Percentiles rank a stretch among this genome's conserved stretches.
Conservation (phyloP, 2,113 vertebrate genomes). For the Syngnathus scovelli region DNA sequence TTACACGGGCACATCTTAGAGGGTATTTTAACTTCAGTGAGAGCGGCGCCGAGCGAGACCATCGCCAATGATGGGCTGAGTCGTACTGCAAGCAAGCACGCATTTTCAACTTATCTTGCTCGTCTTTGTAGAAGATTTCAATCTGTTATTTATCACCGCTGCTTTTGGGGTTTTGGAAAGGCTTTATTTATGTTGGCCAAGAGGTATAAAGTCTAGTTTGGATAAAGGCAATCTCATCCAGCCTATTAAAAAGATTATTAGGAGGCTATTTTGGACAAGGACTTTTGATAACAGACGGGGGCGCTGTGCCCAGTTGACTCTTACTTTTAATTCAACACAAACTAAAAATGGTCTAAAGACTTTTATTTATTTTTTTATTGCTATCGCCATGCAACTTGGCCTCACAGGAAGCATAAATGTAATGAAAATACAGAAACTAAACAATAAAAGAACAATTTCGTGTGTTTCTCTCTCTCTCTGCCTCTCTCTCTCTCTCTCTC, state of each 20-base stretch:
- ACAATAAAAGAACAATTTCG: neutral
- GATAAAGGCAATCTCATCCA: neutral
- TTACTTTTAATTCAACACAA: conserved; percentile 12
- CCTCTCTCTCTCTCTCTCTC: too few species aligned
- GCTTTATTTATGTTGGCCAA: neutral
- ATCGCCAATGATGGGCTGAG: neutral
- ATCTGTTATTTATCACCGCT: neutral
- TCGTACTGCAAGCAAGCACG: too few species aligned
- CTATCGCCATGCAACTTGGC: neutral
- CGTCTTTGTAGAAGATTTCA: neutral
- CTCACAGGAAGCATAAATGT: neutral
- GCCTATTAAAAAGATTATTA: conserved; percentile 6
- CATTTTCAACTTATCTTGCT: neutral
- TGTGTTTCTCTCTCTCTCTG: neutral
- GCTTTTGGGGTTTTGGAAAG: neutral
- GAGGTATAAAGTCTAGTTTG: neutral
- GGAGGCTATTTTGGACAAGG: conserved; percentile 2
- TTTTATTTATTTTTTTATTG: conserved; percentile 9
- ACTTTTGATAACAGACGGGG: conserved; percentile 45
- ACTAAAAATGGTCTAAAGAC: conserved; percentile 10
- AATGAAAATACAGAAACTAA: neutral
- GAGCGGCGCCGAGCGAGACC: conserved; percentile 2
- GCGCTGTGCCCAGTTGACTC: conserved; percentile 34
- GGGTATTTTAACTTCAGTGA: neutral
- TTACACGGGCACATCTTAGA: conserved; percentile 9